These are phyloP conservation scores for Autographa pulchrina DNA, from an alignment of 2,888 invertebrate genomes.

Conservation along the genomic window DNA sequence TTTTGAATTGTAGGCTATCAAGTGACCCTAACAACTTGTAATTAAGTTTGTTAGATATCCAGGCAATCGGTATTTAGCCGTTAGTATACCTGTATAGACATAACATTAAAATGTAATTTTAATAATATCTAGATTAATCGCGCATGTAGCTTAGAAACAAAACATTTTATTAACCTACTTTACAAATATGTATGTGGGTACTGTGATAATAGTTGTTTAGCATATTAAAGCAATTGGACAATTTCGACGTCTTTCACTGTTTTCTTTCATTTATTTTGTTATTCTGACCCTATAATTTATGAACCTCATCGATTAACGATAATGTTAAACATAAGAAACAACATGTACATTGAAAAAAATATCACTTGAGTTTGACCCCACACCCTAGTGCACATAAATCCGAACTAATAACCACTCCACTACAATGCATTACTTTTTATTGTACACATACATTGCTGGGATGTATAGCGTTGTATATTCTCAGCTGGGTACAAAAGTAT, in stretches of 20 bases:
- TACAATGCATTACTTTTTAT: neutral
- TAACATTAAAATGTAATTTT: too few species aligned
- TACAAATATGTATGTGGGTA: too few species aligned
- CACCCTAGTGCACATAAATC: neutral
- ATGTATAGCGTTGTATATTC: neutral
- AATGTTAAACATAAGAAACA: neutral
- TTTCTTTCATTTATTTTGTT: neutral
- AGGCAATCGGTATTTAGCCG: too few species aligned
- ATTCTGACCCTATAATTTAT: neutral
- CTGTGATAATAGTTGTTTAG: too few species aligned
- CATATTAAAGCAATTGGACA: neutral
- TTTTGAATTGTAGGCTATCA: too few species aligned
- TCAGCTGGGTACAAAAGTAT: conserved; percentile 1
- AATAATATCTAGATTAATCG: too few species aligned
- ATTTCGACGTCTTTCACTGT: neutral
- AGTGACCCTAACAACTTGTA: too few species aligned
- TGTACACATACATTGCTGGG: neutral
- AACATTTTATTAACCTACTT: too few species aligned
- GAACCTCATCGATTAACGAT: neutral
- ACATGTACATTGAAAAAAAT: neutral
- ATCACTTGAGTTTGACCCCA: neutral
- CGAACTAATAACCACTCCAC: neutral
- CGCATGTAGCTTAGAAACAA: too few species aligned
- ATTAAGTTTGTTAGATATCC: too few species aligned
- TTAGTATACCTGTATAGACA: too few species aligned